Evolutionary conservation across 2,888 invertebrate genomes (phyloP), one percentile per base, ranked within the genome.

Genomic region (Tricholauxania praeusta): DNA sequence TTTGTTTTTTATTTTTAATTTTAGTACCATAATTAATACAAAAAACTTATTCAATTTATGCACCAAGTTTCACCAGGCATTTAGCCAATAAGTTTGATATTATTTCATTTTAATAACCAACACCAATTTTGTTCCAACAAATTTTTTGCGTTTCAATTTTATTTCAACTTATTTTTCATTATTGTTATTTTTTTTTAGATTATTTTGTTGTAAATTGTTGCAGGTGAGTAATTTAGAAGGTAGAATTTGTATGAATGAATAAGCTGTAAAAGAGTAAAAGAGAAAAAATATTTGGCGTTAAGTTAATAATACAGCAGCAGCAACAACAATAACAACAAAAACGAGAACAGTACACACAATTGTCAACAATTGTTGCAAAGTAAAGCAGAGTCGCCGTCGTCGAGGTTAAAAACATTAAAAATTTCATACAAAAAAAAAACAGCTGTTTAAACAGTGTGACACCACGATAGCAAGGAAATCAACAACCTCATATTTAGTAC

Each of bases 191-290:
- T 77, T 73, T 71, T 59, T 65, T 60, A 59, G 69, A 51, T 73
- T 65, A 62, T 71, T 64, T 72, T 71, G 57, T 49, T 68, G 67
- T 75, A 74, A 76, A 77, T 78, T 76, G 51, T 69, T 57, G 59
- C 67, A 72, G 65, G 59, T 72, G 72, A 68, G 72, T 65, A 70
- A 69, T 69, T 69, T 60, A 60, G 39, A 69, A 60, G 69, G 28
- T 39, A 64, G 19, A 48, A 64, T 57, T 57, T 28, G 52, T 59
- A 60, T 71, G 74, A 69, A 55, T 72, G 57, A 74, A 39, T 57
- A 76, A 78, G 82, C 80, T 83, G 82, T 68, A 80, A 81, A 75
- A 78, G 75, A 80, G 74, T 74, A 76, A 64, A 72, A 71, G 62
- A 74, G 62, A 69, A 59, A 68, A 49, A 68, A 55, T 68, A 55